Conservation (phyloP, 2,888 invertebrate species). For the Sinopyrophorus schimmeli region DNA sequence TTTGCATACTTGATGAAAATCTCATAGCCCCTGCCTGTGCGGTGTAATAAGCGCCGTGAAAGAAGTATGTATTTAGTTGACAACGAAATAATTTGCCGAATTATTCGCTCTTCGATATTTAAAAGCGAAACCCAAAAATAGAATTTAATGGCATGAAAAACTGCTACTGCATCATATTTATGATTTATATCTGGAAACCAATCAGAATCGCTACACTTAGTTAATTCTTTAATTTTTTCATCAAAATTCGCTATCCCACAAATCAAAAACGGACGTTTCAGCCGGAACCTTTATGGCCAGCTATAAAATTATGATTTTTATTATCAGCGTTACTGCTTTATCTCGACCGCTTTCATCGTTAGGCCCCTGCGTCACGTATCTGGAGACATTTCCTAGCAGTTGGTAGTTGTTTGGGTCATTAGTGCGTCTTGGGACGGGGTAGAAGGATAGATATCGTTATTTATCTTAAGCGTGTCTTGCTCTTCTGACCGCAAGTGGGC, state of each 20-base stretch:
- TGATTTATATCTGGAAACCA: slow-evolving; percentile 14
- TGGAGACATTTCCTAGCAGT: slow-evolving; percentile 46
- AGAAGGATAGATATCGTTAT: slow-evolving; percentile 55
- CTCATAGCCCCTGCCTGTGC: slow-evolving; percentile 47
- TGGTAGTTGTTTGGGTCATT: slow-evolving; percentile 54
- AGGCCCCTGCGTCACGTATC: slow-evolving; percentile 46
- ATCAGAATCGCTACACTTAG: slow-evolving; percentile 9
- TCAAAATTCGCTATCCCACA: slow-evolving; percentile 23
- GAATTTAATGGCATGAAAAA: slow-evolving; percentile 7
- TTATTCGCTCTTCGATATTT: slow-evolving; percentile 9
- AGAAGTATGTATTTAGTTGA: slow-evolving; percentile 29
- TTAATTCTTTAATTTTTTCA: slow-evolving; percentile 26
- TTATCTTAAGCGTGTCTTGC: slow-evolving; percentile 55
- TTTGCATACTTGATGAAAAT: slow-evolving; percentile 59
- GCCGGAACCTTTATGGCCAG: slow-evolving; percentile 29
- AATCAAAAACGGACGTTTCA: slow-evolving; percentile 25
- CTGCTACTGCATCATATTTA: slow-evolving; percentile 14
- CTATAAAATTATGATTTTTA: slow-evolving; percentile 44
- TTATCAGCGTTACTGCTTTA: slow-evolving; percentile 38
- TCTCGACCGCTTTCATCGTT: slow-evolving; percentile 38
- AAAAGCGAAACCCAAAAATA: slow-evolving; percentile 14
- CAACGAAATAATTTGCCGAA: slow-evolving; percentile 25
- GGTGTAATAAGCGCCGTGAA: slow-evolving; percentile 29
- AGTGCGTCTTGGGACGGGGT: slow-evolving; percentile 51
- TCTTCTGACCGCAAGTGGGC: slow-evolving; percentile 50